Evolutionary conservation across 2,113 vertebrate genomes (phyloP).

Genomic region (Ranitomeya imitator): DNA sequence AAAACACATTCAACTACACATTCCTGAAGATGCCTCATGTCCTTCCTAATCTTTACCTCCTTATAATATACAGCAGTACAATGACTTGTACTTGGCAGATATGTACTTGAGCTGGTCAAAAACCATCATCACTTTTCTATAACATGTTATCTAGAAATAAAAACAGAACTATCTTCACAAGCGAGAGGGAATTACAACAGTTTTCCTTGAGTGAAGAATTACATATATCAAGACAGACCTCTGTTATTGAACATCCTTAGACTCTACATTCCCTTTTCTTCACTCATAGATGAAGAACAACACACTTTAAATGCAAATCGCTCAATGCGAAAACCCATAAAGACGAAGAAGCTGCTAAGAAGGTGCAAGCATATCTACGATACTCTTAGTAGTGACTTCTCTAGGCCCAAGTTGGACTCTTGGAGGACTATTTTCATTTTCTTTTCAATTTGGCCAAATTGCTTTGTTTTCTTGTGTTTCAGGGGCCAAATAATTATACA

Average conservation of each 20-base stretch:
- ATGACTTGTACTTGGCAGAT: neutral
- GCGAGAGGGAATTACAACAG: neutral
- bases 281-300: neutral
- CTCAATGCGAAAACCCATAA: neutral
- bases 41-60: neutral
- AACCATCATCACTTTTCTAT: conserved; percentile 17
- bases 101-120: conserved; percentile 7
- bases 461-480: neutral
- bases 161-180: neutral
- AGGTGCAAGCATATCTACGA: no score
- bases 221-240: neutral
- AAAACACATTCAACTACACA: neutral
- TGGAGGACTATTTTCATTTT: neutral
- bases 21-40: neutral
- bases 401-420: neutral
- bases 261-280: neutral
- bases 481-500: neutral
- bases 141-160: conserved; percentile 37
- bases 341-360: neutral
- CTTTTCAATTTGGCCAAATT: neutral
- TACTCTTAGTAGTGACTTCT: neutral
- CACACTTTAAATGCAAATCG: neutral
- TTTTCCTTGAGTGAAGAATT: neutral
- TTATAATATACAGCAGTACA: neutral
- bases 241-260: neutral